Evolutionary conservation across 2,797 vertebrate genomes (phyloP).

Genomic region (Sus cebifrons): DNA sequence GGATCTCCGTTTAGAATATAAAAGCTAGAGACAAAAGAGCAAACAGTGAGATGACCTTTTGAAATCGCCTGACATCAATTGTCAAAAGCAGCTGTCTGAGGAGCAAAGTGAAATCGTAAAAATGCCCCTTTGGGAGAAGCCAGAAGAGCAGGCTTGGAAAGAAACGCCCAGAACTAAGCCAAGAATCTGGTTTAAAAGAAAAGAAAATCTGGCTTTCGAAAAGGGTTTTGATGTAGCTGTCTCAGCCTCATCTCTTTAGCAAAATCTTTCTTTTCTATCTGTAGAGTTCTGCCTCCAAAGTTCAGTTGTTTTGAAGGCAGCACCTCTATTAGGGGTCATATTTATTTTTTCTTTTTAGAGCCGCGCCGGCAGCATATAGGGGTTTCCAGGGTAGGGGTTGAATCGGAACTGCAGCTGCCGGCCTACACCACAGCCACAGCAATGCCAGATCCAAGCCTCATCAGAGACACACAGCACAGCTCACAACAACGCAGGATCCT

Average conservation of each 20-base stretch:
- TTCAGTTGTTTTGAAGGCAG: not conserved
- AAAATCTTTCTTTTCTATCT: not conserved
- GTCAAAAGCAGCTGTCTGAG: not conserved
- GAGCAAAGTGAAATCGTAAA: not conserved
- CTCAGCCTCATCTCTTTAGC: not conserved
- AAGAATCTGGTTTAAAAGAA: not conserved
- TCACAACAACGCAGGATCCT: too few species aligned
- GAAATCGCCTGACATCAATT: not conserved
- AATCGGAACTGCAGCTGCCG: too few species aligned
- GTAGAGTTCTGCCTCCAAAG: not conserved
- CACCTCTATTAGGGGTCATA: not conserved
- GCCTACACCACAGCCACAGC: too few species aligned
- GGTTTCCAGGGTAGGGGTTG: too few species aligned
- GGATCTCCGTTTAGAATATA: not conserved
- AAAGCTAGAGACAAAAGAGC: not conserved
- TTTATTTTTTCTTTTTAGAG: too few species aligned
- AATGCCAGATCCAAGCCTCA: too few species aligned
- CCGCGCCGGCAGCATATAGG: too few species aligned
- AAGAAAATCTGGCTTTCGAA: not conserved
- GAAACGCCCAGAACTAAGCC: conserved; percentile 4
- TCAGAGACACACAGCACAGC: too few species aligned
- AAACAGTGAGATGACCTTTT: not conserved
- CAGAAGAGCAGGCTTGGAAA: conserved; percentile 19
- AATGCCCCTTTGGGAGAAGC: not conserved
- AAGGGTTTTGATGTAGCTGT: not conserved